A percentile compares a stretch with the other conserved stretches of the same genome.
These are phyloP conservation scores for Lasioglossum figueresi DNA, from an alignment of 2,888 invertebrate species.

Conservation along the genomic window DNA sequence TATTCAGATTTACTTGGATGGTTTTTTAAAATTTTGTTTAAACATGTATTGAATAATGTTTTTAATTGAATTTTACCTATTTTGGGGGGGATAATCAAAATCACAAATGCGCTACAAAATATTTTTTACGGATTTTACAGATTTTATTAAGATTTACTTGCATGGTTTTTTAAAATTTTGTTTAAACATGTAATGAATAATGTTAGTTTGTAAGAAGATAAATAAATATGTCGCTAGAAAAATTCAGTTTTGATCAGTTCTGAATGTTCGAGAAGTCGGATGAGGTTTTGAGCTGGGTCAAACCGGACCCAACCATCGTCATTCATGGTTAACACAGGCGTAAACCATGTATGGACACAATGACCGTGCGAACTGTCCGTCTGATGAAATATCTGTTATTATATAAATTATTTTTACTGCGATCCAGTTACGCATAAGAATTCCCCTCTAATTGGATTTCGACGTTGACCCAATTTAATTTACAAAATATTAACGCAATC, in stretches of 20 bases:
- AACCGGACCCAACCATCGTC: background rate
- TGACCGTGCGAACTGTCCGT: background rate
- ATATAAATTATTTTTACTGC: background rate
- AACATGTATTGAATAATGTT: too few species aligned
- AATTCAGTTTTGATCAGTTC: background rate
- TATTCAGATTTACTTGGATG: too few species aligned
- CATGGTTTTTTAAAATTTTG: too few species aligned
- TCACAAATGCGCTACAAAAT: too few species aligned
- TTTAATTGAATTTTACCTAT: too few species aligned
- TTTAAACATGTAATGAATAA: too few species aligned
- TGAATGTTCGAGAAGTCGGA: background rate
- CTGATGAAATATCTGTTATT: background rate
- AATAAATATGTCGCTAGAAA: background rate
- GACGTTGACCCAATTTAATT: slow-evolving; percentile 4
- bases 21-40: too few species aligned
- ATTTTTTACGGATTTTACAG: too few species aligned
- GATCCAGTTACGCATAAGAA: background rate
- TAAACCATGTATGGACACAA: background rate
- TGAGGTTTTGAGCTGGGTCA: background rate
- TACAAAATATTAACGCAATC: slow-evolving; percentile 4
- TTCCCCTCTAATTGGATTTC: slow-evolving; percentile 6
- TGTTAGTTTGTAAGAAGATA: too few species aligned
- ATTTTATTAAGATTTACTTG: too few species aligned
- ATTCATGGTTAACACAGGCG: background rate
- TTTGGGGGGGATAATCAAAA: too few species aligned